Conservation (phyloP, 2,113 vertebrate genomes). For the Astatotilapia flaviijosephi region DNA sequence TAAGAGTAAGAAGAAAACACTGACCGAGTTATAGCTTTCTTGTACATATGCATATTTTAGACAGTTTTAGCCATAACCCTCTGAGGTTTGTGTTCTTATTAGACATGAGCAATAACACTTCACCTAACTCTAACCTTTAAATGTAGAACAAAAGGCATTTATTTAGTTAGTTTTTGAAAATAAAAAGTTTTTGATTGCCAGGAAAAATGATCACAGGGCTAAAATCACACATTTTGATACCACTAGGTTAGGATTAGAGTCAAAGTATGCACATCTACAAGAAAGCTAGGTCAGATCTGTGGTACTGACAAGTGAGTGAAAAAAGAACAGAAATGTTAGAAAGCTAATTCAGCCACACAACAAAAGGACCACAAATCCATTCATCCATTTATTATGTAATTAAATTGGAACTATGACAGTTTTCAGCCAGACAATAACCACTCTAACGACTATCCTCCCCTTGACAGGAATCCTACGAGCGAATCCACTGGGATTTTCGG, state of each 20-base stretch:
- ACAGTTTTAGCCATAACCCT: not conserved
- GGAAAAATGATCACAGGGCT: not conserved
- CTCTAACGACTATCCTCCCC: slow-evolving; percentile 11
- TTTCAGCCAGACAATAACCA: not conserved
- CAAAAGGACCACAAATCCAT: not conserved
- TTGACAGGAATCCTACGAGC: slow-evolving; percentile 12
- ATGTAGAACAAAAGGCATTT: not conserved
- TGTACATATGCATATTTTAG: not conserved
- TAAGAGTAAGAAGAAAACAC: not conserved
- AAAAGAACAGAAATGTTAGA: not conserved
- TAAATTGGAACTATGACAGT: slow-evolving; percentile 13
- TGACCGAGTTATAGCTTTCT: not conserved
- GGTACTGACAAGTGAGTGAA: not conserved
- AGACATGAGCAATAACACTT: not conserved
- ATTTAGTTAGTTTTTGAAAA: not conserved
- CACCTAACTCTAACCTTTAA: not conserved
- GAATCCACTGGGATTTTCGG: not conserved
- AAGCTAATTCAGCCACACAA: not conserved
- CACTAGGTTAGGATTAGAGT: not conserved
- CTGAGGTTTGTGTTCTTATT: not conserved
- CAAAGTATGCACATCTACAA: not conserved
- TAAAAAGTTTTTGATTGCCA: not conserved
- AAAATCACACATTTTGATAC: not conserved
- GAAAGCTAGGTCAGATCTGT: not conserved
- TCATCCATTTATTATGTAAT: slow-evolving; percentile 3